Conservation (phyloP, 2,888 invertebrate species). For the Branchellion lobata region DNA sequence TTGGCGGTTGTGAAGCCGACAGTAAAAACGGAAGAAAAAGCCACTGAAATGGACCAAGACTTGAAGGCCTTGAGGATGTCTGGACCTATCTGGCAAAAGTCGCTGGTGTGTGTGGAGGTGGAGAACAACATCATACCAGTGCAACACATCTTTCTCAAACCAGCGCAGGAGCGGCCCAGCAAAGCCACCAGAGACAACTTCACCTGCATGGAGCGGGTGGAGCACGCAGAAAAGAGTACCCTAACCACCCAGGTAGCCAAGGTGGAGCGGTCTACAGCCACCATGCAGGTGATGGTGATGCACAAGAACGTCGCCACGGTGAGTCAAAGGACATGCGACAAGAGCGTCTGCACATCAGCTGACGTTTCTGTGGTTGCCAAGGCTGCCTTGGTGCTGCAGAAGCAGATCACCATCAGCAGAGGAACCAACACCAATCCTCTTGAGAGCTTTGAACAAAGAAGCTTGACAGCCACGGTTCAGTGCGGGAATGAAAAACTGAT, state of each 20-base stretch:
- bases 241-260: slow-evolving; percentile 42
- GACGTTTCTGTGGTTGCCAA: slow-evolving; percentile 49
- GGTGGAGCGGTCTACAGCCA: slow-evolving; percentile 51
- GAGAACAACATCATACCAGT: slow-evolving; percentile 36
- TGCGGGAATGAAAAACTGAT: no score
- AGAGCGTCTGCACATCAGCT: slow-evolving; percentile 46
- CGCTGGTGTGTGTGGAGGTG: background rate
- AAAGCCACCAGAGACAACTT: background rate
- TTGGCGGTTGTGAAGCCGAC: slow-evolving; percentile 15
- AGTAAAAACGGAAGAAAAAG: slow-evolving; percentile 1
- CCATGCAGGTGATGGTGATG: slow-evolving; percentile 46
- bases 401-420: slow-evolving; percentile 44
- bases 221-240: slow-evolving; percentile 37
- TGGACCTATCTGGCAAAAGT: slow-evolving; percentile 19
- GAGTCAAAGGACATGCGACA: slow-evolving; percentile 48
- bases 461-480: no score
- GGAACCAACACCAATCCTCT: slow-evolving; percentile 39
- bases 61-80: background rate
- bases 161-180: background rate
- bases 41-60: background rate
- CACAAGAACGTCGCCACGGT: slow-evolving; percentile 51
- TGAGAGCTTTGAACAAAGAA: no score
- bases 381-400: slow-evolving; percentile 32
- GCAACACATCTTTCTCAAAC: slow-evolving; percentile 2
- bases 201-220: slow-evolving; percentile 30